Base-by-base conservation (phyloP, 2,797 vertebrate genomes). In the Melanotaenia trifasciata region DNA sequence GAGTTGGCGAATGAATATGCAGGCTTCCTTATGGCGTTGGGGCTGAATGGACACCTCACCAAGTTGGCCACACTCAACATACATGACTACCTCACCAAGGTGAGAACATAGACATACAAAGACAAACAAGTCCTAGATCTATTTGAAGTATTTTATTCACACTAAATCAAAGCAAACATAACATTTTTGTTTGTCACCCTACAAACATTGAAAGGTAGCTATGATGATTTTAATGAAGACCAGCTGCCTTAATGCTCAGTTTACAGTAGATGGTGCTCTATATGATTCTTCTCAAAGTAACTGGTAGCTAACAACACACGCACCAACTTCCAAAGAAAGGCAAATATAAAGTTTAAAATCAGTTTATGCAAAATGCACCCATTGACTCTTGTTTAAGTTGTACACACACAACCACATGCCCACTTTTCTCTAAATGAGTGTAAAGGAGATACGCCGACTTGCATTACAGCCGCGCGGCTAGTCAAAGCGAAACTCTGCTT, bases 1-100 rank as follows among this genome's bases (percentile, higher is more conserved):
- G 97, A 99, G 76, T 89, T 99, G 59, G 97, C 97, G 24, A 98
- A 99, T n/a, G 98, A 99, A 58, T 99, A 99, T 0, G 97, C 98
- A 0, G 98, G 98, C 28, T 98, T 99, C 87, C 97, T 99, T 7
- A 99, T 99, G 98, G 97, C 98, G 0, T 90, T 99, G 66, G 98
- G 98, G 16, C 95, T 99, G 62, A 99, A 97, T 0, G 98, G 98
- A 10, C 98, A 99, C 75, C 97, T 99, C 73, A 99, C 96, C 54
- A 99, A 99, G 80, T 93, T 99, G 84, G 97, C 97, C 53, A 99
- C 97, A 0, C 95, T 99, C 68, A 98, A 98, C 87, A 98, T 99
- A 80, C 98, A 99, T 0, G 98, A 99, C 94, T 98, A 99, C 90
- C 90, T 99, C 69, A 98, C 96, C 22, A 99, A 99, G 97, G 98